Percentiles rank a stretch among this genome's conserved stretches.
Conservation (phyloP, 2,888 invertebrate genomes). For the Cephus nigrinus region DNA sequence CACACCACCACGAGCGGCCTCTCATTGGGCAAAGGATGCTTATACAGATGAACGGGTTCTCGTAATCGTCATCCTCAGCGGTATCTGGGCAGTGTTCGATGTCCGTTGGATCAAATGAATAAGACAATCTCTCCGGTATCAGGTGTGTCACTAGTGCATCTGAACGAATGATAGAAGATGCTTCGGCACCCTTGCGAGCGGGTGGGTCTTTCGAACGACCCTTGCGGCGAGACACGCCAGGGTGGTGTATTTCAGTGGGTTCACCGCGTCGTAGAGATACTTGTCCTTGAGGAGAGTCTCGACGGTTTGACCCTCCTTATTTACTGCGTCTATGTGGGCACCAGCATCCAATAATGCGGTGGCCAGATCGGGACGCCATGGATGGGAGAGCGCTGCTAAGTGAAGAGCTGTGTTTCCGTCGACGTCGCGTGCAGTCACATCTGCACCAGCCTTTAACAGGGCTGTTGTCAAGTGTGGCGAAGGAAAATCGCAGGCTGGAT, state of each 20-base stretch:
- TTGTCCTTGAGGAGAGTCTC: constrained; percentile 75
- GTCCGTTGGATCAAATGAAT: background rate
- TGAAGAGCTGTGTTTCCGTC: constrained; percentile 91
- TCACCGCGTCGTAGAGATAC: constrained; percentile 75
- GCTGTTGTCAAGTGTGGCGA: constrained; percentile 78
- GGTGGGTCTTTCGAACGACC: constrained; percentile 71
- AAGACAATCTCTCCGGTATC: background rate
- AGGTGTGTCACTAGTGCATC: constrained; percentile 45
- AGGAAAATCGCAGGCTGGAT: constrained; percentile 79
- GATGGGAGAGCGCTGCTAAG: constrained; percentile 79
- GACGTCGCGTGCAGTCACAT: constrained; percentile 82
- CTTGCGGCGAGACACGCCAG: constrained; percentile 89
- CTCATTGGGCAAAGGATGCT: background rate
- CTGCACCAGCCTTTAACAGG: constrained; percentile 84
- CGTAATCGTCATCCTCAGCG: background rate
- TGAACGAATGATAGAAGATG: constrained; percentile 52
- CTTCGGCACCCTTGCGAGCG: constrained; percentile 43
- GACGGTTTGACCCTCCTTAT: constrained; percentile 82
- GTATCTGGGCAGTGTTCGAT: background rate
- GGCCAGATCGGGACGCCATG: constrained; percentile 73
- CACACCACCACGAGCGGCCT: background rate
- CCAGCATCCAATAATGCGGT: constrained; percentile 81
- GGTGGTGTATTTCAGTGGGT: constrained; percentile 81
- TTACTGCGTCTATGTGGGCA: constrained; percentile 86
- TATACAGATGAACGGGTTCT: background rate